Percentiles rank a stretch among this genome's conserved stretches.
These are phyloP conservation scores for Cyphomyrus plagiostoma DNA, from an alignment of 2,113 vertebrate genomes.

Conservation along the genomic window DNA sequence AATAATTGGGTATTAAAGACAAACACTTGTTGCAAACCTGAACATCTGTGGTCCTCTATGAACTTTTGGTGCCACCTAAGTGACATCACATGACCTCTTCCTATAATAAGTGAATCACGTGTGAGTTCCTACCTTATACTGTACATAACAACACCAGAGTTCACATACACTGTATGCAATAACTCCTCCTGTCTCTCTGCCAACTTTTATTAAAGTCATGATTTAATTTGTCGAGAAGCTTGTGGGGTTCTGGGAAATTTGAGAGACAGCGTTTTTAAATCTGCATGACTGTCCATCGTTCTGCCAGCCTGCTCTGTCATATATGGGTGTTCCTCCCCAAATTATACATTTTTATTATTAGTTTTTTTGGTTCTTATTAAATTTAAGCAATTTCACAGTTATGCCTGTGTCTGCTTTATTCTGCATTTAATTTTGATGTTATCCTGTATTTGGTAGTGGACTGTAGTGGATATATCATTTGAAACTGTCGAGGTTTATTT, in stretches of 20 bases:
- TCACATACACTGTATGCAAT: background rate
- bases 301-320: background rate
- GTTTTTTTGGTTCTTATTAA: background rate
- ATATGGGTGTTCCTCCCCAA: background rate
- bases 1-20: background rate
- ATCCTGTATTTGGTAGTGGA: background rate
- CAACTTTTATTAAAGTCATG: conserved; percentile 3
- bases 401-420: background rate
- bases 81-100: background rate
- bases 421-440: background rate
- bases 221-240: background rate
- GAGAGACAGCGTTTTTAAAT: background rate
- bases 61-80: background rate
- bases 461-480: background rate
- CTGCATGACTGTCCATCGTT: background rate
- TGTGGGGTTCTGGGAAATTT: background rate
- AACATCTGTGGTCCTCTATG: background rate
- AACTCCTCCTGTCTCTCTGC: background rate
- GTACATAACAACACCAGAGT: background rate
- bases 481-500: background rate
- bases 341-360: conserved; percentile 3
- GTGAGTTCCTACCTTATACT: background rate
- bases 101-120: background rate
- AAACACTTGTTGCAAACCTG: background rate
- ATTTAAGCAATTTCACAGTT: conserved; percentile 4